Conservation (phyloP, 2,113 vertebrate species). For the Panthera uncia region DNA sequence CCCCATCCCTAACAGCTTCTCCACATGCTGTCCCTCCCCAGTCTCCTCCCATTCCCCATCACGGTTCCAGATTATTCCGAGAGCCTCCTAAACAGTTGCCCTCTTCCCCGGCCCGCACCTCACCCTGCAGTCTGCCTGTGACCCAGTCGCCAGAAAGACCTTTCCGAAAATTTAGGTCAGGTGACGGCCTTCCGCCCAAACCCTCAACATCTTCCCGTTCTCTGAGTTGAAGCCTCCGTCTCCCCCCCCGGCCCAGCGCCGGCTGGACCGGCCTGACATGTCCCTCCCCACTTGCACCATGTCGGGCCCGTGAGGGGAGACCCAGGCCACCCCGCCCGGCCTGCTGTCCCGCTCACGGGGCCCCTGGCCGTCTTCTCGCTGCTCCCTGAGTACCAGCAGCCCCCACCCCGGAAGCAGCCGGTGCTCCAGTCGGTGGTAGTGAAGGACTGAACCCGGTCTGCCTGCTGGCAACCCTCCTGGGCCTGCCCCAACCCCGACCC, state of each 20-base stretch:
- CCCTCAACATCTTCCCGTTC: neutral
- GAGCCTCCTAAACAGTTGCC: neutral
- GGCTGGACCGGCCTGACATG: rapidly evolving
- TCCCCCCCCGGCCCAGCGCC: rapidly evolving
- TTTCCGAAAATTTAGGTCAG: neutral
- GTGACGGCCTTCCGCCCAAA: neutral
- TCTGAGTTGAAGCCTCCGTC: neutral
- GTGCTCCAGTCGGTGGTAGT: neutral
- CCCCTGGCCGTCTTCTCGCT: neutral
- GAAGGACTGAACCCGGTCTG: neutral
- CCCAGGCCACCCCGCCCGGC: neutral
- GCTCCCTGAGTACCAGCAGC: neutral
- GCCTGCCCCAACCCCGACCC: neutral
- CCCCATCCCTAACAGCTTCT: neutral
- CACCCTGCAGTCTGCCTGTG: neutral
- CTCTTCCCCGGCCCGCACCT: neutral
- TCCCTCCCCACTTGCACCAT: neutral
- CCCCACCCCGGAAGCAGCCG: neutral
- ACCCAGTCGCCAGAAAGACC: neutral
- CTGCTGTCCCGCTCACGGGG: no score
- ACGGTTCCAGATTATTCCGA: neutral
- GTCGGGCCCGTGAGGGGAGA: neutral
- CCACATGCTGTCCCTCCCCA: neutral
- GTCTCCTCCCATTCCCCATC: neutral
- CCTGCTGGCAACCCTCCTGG: neutral